Evolutionary conservation across 2,888 invertebrate genomes (phyloP).

Genomic region (Exocentrus adspersus): DNA sequence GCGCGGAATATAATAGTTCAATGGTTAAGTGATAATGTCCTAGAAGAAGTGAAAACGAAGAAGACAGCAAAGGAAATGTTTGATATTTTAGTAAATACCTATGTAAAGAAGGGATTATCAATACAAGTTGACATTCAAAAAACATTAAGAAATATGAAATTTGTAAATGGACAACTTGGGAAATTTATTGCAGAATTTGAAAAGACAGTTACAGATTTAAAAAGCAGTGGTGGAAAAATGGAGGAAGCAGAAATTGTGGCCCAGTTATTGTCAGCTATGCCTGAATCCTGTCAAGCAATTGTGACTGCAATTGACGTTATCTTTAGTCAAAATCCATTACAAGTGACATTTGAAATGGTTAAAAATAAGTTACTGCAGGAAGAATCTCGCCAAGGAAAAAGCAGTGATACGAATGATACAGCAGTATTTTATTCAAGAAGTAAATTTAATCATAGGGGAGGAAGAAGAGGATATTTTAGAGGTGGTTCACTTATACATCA

Average conservation of each 20-base stretch:
- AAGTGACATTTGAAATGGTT: slow-evolving; percentile 20
- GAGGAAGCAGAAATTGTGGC: slow-evolving; percentile 24
- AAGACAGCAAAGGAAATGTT: no score
- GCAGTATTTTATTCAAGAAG: no score
- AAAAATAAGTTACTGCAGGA: slow-evolving; percentile 25
- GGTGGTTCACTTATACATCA: no score
- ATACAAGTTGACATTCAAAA: slow-evolving; percentile 11
- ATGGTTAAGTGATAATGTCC: no score
- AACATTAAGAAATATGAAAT: slow-evolving; percentile 23
- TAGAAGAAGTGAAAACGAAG: no score
- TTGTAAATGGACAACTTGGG: neutral
- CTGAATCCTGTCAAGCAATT: slow-evolving; percentile 22
- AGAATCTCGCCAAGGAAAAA: slow-evolving; percentile 24
- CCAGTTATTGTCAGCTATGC: slow-evolving; percentile 31
- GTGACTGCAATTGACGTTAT: slow-evolving; percentile 29
- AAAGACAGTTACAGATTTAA: slow-evolving; percentile 26
- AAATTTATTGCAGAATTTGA: slow-evolving; percentile 29
- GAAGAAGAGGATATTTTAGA: no score
- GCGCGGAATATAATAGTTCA: neutral
- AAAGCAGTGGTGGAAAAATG: slow-evolving; percentile 22
- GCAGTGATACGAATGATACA: no score
- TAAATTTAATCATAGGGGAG: no score
- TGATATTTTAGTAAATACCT: neutral
- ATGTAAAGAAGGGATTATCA: neutral
- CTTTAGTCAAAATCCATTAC: slow-evolving; percentile 12